phyloP scores from a whole-genome alignment of 2,113 vertebrate genomes.

The Scomber colias region DNA sequence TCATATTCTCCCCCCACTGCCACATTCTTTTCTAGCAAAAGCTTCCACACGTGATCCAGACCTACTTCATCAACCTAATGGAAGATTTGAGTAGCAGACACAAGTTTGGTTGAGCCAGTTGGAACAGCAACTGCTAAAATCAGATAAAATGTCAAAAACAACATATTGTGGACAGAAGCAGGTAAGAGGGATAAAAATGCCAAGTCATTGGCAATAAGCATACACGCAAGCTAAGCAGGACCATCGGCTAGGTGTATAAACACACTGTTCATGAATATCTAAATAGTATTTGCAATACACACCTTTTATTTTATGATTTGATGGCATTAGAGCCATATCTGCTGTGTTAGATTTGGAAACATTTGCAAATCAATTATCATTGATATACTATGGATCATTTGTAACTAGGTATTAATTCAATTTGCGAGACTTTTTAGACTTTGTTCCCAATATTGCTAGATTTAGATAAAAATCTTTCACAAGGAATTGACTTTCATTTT shows the following conservation, averaged over 20 bases:
- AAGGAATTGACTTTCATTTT: conserved; percentile 20
- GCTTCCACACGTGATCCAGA: conserved; percentile 38
- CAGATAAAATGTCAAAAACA: conserved; percentile 37
- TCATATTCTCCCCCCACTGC: conserved; percentile 22
- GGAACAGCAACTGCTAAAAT: conserved; percentile 39
- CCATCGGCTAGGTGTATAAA: background rate
- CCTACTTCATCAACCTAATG: conserved; percentile 50
- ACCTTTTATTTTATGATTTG: background rate
- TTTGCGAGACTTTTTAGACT: background rate
- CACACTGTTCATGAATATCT: background rate
- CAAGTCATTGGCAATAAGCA: background rate
- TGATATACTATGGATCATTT: background rate
- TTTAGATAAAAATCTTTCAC: conserved; percentile 30
- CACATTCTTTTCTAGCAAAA: conserved; percentile 55
- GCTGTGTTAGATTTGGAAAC: conserved; percentile 28
- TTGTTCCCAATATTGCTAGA: background rate
- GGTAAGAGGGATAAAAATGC: background rate
- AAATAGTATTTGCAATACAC: background rate
- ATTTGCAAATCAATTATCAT: conserved; percentile 27
- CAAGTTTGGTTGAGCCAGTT: conserved; percentile 21
- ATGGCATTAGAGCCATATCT: background rate
- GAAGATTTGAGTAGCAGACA: conserved; percentile 38
- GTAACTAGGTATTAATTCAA: conserved; percentile 16
- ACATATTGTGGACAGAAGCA: conserved; percentile 16
- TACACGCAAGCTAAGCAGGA: background rate